Base-by-base conservation (phyloP, 2,113 vertebrate genomes). In the Brachyhypopomus gauderio region DNA sequence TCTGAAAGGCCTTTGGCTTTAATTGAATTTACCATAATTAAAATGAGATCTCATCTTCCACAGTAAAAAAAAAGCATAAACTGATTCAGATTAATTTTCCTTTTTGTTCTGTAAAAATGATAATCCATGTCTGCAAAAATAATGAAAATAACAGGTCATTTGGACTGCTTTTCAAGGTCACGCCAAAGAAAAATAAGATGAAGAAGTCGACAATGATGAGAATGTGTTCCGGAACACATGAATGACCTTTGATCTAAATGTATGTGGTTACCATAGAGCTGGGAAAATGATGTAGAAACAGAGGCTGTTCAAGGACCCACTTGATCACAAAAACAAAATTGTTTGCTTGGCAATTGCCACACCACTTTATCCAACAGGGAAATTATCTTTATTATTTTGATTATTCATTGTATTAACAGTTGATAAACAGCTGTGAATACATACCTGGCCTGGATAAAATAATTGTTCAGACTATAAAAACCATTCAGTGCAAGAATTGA, bases 191-290 rank as follows among this genome's bases (percentile, higher is more conserved):
- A 62, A 19, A 60, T 9, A 17, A 14, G 38, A 25, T 9, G 27
- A 5, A 19, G 6, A 41, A 59, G 16, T 7, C 5, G 41, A 27
- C n/a, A 45, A 9, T 27, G 8, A 58, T 16, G 8, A 55, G 9
- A 8, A 3, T 45, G 7, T 23, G 14, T 5, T 9, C 19, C 7
- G 45, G 27, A 52, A 48, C 4, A 1, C 5, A 19, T 11, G 45
- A 8, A n/a, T 30, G 60, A 77, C 60, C 75, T 66, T 77, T 77
- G 60, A 48, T 52, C 75, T 19, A 22, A 12, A 22, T 64, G 17
- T 8, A n/a, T 30, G 48, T 27, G 48, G 75, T 64, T 64, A 45
- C 75, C 38, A 66, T 77, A 60, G 60, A 64, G 36, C 45, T 52
- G 9, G 38, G 27, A 3, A 30, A n/a, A 59, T 27, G 60, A 66